Base-by-base conservation (phyloP, 1,140 invertebrate species). In the Trichonephila inaurata region DNA sequence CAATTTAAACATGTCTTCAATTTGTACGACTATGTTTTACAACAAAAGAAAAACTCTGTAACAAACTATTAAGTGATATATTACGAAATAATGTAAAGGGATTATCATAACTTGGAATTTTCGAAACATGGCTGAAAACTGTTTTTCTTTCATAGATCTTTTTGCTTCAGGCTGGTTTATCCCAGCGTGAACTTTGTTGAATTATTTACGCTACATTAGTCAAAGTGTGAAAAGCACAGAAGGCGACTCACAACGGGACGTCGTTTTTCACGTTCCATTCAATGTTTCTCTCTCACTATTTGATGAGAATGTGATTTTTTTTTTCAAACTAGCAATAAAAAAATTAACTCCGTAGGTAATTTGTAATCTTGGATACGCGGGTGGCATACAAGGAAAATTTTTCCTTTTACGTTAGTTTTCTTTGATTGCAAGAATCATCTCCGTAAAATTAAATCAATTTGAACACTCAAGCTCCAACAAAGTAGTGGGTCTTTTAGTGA, bases 181-280 rank as follows among this genome's bases (percentile, higher is more conserved):
- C 66, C 12, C 88, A 72, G 66, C 88, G n/a, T 89, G 88, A 72
- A 89, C 77, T 89, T 72, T 64, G 64, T 66, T 89, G 88, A 89
- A 89, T 89, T 89, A 89, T 89, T 89, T 64, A 89, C 88, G 66
- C 88, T 18, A 64, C 66, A 89, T 89, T 77, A 89, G 88, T 89
- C 88, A 89, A 77, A 58, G 88, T 89, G 88, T 89, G 88, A 89
- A 89, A 77, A 89, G 14, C 88, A 61, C 83, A 28, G 88, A 89
- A 77, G 88, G 88, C 28, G 88, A 14, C 40, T 72, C 88, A 1
- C 88, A 28, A 72, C 88, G 21, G 64, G 88, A 89, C 44, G 88
- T 64, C 88, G 66, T 51, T 89, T 51, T 89, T 89, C 64, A 89
- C 21, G 66, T 89, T 89, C 69, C 18, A 77, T 77, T 72, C 40